These are phyloP conservation scores for Cheiracanthium punctorium DNA, from an alignment of 2,888 invertebrate species.

Conservation along the genomic window DNA sequence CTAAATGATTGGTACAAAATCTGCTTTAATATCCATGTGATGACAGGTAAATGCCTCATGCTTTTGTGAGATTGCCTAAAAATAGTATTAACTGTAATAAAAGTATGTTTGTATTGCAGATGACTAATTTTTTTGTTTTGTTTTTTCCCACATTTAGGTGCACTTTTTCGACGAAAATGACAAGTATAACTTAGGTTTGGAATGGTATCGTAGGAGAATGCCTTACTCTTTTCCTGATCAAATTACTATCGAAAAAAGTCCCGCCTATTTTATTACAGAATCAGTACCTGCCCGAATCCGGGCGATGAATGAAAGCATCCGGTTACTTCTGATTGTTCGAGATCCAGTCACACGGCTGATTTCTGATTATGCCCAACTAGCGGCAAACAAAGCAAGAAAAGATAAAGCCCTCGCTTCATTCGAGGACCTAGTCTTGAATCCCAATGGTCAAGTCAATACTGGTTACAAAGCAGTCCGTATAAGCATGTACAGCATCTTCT, in stretches of 20 bases:
- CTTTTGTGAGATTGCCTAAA: no score
- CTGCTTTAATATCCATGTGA: no score
- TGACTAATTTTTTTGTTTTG: no score
- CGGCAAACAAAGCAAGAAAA: constrained; percentile 79
- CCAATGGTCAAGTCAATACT: constrained; percentile 76
- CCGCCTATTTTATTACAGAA: constrained; percentile 96
- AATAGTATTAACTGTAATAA: no score
- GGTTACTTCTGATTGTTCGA: constrained; percentile 92
- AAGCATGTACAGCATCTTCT: constrained; percentile 92
- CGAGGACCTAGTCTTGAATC: constrained; percentile 65
- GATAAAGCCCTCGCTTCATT: constrained; percentile 65
- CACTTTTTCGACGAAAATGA: constrained; percentile 93
- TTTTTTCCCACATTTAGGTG: constrained; percentile 75
- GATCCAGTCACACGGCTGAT: constrained; percentile 97
- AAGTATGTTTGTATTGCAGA: no score
- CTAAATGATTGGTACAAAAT: no score
- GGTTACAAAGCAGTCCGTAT: constrained; percentile 79
- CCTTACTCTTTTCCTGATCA: constrained; percentile 94
- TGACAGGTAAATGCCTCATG: no score
- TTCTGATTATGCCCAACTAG: constrained; percentile 96
- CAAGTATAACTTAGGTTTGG: constrained; percentile 91
- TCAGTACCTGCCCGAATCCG: constrained; percentile 95
- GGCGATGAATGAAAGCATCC: constrained; percentile 94
- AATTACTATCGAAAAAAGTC: constrained; percentile 97
- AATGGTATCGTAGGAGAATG: constrained; percentile 97